Conservation (phyloP, 1,140 invertebrate genomes). For the Kradibia gibbosae region DNA sequence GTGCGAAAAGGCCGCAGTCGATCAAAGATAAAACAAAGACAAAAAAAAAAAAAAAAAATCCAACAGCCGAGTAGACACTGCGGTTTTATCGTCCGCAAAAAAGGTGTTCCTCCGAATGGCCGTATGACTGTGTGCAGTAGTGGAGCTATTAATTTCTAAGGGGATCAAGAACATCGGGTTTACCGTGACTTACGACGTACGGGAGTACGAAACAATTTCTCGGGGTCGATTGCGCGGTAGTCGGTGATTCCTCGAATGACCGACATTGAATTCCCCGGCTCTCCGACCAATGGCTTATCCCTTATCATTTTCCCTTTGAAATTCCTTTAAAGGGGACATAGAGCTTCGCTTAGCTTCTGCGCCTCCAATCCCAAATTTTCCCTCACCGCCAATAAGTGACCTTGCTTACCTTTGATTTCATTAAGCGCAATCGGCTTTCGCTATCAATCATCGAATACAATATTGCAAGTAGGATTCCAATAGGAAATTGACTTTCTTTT, state of each 20-base stretch:
- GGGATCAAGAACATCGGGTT: conserved; percentile 6
- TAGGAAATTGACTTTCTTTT: too few relatives aligned
- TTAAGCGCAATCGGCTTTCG: neutral
- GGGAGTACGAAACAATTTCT: neutral
- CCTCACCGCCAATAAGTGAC: neutral
- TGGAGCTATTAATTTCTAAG: neutral
- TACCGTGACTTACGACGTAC: neutral
- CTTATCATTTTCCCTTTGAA: conserved; percentile 12
- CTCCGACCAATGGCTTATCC: neutral
- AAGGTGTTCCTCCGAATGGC: neutral
- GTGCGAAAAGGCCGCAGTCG: neutral
- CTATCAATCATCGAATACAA: neutral
- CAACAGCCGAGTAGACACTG: neutral
- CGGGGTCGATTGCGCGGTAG: too few relatives aligned
- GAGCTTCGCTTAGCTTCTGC: neutral
- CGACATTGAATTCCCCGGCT: neutral
- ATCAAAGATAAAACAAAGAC: neutral
- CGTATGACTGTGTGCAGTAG: neutral
- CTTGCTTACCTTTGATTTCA: neutral
- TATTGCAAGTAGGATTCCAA: neutral
- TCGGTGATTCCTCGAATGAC: neutral
- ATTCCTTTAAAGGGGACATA: neutral
- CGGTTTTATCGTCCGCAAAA: neutral
- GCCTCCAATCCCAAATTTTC: neutral
- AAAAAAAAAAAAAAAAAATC: neutral